Conservation (phyloP, 2,888 invertebrate species). For the Meliscaeva auricollis region DNA sequence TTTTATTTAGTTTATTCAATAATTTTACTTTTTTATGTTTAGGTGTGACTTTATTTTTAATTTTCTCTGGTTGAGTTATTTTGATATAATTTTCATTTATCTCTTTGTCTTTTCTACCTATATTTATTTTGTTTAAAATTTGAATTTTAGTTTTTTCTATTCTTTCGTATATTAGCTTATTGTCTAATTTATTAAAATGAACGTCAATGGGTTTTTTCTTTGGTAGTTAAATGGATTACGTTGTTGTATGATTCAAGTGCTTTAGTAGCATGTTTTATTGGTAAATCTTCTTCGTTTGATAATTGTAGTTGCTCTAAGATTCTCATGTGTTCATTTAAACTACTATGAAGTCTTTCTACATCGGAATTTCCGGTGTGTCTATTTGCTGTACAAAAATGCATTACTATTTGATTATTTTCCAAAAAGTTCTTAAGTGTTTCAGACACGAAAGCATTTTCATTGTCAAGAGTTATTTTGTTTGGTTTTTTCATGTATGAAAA, state of each 20-base stretch:
- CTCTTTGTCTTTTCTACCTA: not conserved
- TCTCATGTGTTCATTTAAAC: slow-evolving; percentile 29
- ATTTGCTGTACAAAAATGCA: slow-evolving; percentile 29
- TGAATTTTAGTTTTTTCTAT: not conserved
- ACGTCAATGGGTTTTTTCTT: not conserved
- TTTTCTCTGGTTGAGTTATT: not conserved
- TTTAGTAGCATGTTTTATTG: not conserved
- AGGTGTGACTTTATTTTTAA: not conserved
- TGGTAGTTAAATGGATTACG: not conserved
- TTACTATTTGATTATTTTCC: slow-evolving; percentile 1
- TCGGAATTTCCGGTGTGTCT: slow-evolving; percentile 43
- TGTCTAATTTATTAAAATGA: not conserved
- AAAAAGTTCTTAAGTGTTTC: slow-evolving; percentile 17
- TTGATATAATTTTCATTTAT: not conserved
- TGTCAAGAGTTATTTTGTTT: slow-evolving; percentile 17
- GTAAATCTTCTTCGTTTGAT: not conserved
- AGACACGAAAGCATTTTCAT: slow-evolving; percentile 18
- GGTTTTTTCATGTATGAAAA: slow-evolving; percentile 27
- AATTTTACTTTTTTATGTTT: not conserved
- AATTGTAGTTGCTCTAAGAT: slow-evolving; percentile 10
- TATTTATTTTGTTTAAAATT: not conserved
- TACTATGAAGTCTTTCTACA: slow-evolving; percentile 12
- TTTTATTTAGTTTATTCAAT: not conserved
- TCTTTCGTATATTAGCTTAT: not conserved
- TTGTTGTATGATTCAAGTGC: not conserved